A percentile compares a stretch with the other conserved stretches of the same genome.
phyloP scores from a whole-genome alignment of 2,888 invertebrate genomes.

The Eudemis profundana region DNA sequence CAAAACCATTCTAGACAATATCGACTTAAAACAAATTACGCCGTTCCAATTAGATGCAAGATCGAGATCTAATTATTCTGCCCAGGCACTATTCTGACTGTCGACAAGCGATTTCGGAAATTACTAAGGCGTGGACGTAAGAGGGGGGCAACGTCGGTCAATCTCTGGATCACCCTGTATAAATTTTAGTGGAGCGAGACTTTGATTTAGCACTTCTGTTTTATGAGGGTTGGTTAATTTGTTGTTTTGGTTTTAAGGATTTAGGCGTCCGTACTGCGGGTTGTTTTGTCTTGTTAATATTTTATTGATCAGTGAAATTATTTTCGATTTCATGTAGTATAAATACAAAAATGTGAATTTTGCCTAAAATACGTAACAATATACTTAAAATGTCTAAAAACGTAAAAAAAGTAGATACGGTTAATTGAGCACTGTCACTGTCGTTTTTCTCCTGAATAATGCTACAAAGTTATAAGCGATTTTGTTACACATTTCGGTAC shows the following conservation, averaged over 20 bases:
- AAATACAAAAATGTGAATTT: not conserved
- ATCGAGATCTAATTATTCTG: constrained; percentile 81
- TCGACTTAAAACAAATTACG: constrained; percentile 58
- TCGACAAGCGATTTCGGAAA: constrained; percentile 84
- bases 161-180: constrained; percentile 53
- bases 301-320: not conserved
- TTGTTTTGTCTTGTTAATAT: not conserved
- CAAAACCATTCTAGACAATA: constrained; percentile 37
- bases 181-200: constrained; percentile 33
- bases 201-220: constrained; percentile 31
- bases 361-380: too few relatives aligned
- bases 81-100: constrained; percentile 79
- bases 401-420: too few relatives aligned
- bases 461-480: too few relatives aligned
- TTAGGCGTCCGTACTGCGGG: not conserved
- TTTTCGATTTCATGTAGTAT: not conserved
- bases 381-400: too few relatives aligned
- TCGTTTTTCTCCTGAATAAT: too few relatives aligned
- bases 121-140: constrained; percentile 78
- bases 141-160: constrained; percentile 56
- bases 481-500: too few relatives aligned
- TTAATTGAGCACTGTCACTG: too few relatives aligned
- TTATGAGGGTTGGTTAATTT: constrained; percentile 31
- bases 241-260: constrained; percentile 12
- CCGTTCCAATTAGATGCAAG: constrained; percentile 73